A percentile compares a stretch with the other conserved stretches of the same genome.
Evolutionary conservation across 2,888 invertebrate genomes (phyloP).

Genomic region (Steromphala cineraria): DNA sequence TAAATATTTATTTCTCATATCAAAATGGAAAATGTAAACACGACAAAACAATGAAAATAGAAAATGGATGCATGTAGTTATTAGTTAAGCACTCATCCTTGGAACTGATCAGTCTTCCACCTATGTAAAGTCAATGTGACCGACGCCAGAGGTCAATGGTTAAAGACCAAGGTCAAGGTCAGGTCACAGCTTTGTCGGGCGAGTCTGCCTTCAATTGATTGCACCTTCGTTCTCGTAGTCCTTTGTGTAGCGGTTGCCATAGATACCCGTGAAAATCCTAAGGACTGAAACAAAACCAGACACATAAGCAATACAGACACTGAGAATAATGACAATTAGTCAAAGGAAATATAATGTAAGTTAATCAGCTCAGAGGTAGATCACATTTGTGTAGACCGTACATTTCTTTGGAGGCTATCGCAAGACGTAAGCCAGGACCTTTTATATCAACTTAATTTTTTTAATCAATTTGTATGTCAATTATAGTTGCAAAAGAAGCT

Average conservation of each 20-base stretch:
- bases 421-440: too few relatives aligned
- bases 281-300: not conserved
- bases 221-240: not conserved
- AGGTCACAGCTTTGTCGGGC: not conserved
- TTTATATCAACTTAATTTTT: too few relatives aligned
- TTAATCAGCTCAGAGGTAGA: too few relatives aligned
- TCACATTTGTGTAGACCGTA: too few relatives aligned
- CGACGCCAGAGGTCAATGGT: not conserved
- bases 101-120: not conserved
- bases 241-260: slow-evolving; percentile 3
- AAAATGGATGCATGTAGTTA: not conserved
- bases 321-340: too few relatives aligned
- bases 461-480: too few relatives aligned
- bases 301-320: too few relatives aligned
- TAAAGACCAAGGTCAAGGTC: not conserved
- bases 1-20: not conserved
- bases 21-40: not conserved
- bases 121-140: not conserved
- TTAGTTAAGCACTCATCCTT: not conserved
- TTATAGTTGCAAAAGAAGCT: too few relatives aligned
- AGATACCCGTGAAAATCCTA: not conserved
- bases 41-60: not conserved
- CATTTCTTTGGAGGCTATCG: too few relatives aligned
- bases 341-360: too few relatives aligned
- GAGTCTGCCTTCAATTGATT: not conserved